Percentiles rank a stretch among this genome's conserved stretches.
Evolutionary conservation across 2,797 vertebrate genomes (phyloP).

Genomic region (Pseudotriccus pelzelni): DNA sequence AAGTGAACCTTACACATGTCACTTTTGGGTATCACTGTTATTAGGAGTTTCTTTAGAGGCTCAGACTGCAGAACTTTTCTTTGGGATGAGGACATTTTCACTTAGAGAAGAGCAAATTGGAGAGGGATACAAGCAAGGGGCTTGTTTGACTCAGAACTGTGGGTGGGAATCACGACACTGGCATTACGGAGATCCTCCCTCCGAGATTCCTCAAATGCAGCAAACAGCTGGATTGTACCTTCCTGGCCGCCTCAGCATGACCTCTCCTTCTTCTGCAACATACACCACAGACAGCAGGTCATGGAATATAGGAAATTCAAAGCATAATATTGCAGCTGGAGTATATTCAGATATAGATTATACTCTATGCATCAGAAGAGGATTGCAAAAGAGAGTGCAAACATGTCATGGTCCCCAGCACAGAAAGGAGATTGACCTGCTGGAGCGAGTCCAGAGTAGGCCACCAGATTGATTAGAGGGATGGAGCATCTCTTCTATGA

Average conservation of each 20-base stretch:
- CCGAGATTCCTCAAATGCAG: not conserved
- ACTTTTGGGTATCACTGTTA: not conserved
- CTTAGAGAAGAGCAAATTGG: not conserved
- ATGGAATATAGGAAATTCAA: not conserved
- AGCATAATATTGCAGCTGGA: fast-evolving
- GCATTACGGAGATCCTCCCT: fast-evolving
- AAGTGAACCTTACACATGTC: fast-evolving
- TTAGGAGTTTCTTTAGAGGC: not conserved
- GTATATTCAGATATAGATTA: not conserved
- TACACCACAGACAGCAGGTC: not conserved
- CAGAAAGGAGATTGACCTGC: not conserved
- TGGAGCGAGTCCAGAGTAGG: not conserved
- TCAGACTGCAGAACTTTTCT: not conserved
- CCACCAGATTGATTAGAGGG: not conserved
- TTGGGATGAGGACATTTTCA: not conserved
- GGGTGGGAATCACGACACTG: fast-evolving
- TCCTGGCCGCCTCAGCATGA: not conserved
- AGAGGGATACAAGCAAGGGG: fast-evolving
- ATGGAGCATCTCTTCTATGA: not conserved
- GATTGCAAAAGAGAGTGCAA: not conserved
- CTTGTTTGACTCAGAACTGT: fast-evolving
- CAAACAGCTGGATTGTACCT: fast-evolving
- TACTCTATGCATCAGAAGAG: not conserved
- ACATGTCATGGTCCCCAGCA: not conserved
- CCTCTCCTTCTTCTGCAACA: fast-evolving